Conservation (phyloP, 2,888 invertebrate species). For the Macroteleia sp. region DNA sequence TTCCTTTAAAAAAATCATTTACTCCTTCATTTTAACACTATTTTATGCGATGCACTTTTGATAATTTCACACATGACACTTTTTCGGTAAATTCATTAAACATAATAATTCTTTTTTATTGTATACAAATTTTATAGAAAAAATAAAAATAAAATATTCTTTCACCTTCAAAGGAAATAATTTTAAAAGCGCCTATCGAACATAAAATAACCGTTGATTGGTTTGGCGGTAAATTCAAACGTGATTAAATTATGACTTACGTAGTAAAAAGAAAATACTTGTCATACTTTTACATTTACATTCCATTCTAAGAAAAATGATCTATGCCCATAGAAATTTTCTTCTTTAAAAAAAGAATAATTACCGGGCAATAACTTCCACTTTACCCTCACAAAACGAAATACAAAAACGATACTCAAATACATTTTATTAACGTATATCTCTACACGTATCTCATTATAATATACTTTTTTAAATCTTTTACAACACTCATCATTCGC, state of each 20-base stretch:
- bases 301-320: constrained; percentile 26
- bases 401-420: constrained; percentile 23
- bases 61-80: no score
- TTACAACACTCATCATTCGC: constrained; percentile 46
- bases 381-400: constrained; percentile 14
- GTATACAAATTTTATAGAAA: no score
- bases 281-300: constrained; percentile 1
- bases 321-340: constrained; percentile 9
- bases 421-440: constrained; percentile 45
- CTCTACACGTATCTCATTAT: constrained; percentile 47
- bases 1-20: no score
- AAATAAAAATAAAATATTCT: no score
- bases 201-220: not conserved
- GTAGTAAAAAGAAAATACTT: not conserved
- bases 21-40: no score
- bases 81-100: no score
- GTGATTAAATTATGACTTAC: not conserved
- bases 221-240: not conserved
- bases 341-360: constrained; percentile 2
- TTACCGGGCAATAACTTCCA: constrained; percentile 27
- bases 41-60: no score
- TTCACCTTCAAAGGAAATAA: no score
- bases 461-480: constrained; percentile 44
- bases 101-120: no score
- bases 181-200: no score